phyloP scores from a whole-genome alignment of 2,888 invertebrate genomes.

The Hirtodrosophila histrioides region DNA sequence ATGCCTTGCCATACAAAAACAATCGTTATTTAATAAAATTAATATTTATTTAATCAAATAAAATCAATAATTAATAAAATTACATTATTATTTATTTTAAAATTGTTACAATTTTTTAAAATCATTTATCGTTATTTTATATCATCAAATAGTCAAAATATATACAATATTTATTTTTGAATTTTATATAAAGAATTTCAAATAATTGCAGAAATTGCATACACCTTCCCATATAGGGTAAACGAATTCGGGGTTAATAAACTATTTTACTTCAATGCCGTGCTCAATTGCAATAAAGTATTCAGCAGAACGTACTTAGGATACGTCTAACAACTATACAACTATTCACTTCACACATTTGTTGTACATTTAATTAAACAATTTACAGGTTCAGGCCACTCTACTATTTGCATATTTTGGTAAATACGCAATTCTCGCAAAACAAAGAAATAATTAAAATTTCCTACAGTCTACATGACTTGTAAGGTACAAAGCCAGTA shows the following conservation, averaged over 20 bases:
- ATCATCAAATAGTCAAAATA: too few species aligned
- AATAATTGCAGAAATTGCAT: too few species aligned
- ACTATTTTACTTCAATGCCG: constrained; percentile 8
- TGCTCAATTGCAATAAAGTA: not conserved
- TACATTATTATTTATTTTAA: too few species aligned
- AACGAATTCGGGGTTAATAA: constrained; percentile 18
- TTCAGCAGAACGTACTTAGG: not conserved
- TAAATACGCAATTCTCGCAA: constrained; percentile 13
- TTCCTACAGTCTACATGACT: constrained; percentile 12
- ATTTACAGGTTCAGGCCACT: constrained; percentile 16
- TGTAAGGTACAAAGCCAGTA: not conserved
- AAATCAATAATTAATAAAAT: too few species aligned
- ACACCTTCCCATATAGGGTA: not conserved
- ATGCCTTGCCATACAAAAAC: too few species aligned
- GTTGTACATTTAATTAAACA: constrained; percentile 8
- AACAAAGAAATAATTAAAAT: constrained; percentile 22
- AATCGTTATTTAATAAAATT: too few species aligned
- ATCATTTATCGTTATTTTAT: too few species aligned
- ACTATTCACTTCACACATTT: constrained; percentile 3
- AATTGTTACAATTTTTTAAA: too few species aligned
- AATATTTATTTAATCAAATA: too few species aligned
- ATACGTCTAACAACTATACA: not conserved
- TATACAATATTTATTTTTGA: too few species aligned
- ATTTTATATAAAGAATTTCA: too few species aligned
- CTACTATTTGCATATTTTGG: constrained; percentile 13